Evolutionary conservation across 2,888 invertebrate species (phyloP).

Genomic region (Xanthorhoe designata): DNA sequence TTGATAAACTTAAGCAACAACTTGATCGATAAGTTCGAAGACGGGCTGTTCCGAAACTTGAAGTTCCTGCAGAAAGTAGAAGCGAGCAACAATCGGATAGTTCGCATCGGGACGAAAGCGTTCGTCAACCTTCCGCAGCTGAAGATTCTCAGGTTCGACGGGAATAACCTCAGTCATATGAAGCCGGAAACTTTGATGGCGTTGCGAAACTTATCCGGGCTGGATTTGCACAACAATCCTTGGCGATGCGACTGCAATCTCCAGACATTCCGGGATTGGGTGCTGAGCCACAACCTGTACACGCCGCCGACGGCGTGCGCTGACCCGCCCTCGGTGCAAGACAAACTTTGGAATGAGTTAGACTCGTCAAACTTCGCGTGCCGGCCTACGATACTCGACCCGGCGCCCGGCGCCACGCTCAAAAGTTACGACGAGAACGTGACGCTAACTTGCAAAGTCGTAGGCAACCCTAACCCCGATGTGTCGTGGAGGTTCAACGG

Average conservation of each 20-base stretch:
- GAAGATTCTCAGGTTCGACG: conserved; percentile 89
- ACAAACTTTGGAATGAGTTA: conserved; percentile 91
- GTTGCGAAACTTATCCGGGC: conserved; percentile 88
- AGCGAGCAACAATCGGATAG: conserved; percentile 91
- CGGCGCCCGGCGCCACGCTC: conserved; percentile 84
- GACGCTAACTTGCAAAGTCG: conserved; percentile 91
- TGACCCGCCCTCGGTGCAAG: conserved; percentile 88
- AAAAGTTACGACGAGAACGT: conserved; percentile 89
- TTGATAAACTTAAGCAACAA: conserved; percentile 91
- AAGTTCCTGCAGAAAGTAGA: conserved; percentile 91
- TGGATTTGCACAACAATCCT: conserved; percentile 92
- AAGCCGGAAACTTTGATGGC: conserved; percentile 88
- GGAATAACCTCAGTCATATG: conserved; percentile 91
- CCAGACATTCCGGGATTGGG: conserved; percentile 91
- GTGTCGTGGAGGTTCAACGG: conserved; percentile 91
- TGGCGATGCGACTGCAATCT: conserved; percentile 96
- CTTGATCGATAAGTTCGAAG: conserved; percentile 89
- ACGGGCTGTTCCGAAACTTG: conserved; percentile 91
- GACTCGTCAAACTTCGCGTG: conserved; percentile 92
- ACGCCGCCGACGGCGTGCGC: conserved; percentile 91
- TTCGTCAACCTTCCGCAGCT: conserved; percentile 90
- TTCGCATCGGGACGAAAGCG: conserved; percentile 88
- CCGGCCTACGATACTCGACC: conserved; percentile 90
- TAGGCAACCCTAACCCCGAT: conserved; percentile 91
- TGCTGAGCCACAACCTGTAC: conserved; percentile 90